Evolutionary conservation across 2,113 vertebrate species (phyloP).

Genomic region (Paraplagusia blochii): DNA sequence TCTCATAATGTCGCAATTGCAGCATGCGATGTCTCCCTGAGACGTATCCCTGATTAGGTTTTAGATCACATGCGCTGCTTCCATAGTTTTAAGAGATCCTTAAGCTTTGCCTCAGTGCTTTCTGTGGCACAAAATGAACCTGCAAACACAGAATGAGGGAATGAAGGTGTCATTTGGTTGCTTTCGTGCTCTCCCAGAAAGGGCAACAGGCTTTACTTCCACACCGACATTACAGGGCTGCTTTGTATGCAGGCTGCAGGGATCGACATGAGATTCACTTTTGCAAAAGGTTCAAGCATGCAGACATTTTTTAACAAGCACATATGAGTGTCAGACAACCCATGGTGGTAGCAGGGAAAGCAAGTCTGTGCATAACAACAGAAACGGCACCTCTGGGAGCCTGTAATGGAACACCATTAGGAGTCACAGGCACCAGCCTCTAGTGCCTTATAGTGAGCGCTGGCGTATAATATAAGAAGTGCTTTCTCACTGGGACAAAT

Average conservation of each 20-base stretch:
- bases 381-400: conserved; percentile 45
- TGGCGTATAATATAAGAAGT: conserved; percentile 55
- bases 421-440: conserved; percentile 45
- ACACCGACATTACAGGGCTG: conserved; percentile 14
- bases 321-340: conserved; percentile 24
- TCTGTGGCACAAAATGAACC: conserved; percentile 38
- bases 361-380: conserved; percentile 14
- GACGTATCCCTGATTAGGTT: conserved; percentile 57
- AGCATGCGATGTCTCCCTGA: conserved; percentile 17
- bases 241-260: conserved; percentile 27
- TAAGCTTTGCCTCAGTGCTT: conserved; percentile 41
- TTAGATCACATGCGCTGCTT: conserved; percentile 43
- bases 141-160: conserved; percentile 28
- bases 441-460: conserved; percentile 46
- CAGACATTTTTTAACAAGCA: conserved; percentile 12
- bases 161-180: conserved; percentile 21
- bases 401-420: conserved; percentile 60
- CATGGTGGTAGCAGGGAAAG: conserved; percentile 18
- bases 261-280: conserved; percentile 25
- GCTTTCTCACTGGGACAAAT: conserved; percentile 56
- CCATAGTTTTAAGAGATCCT: conserved; percentile 34
- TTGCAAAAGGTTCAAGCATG: conserved; percentile 28
- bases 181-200: conserved; percentile 13
- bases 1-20: conserved; percentile 51
- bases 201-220: conserved; percentile 5